Percentiles rank a stretch among this genome's conserved stretches.
Conservation (phyloP, 2,888 invertebrate genomes). For the Galerucella nymphaeae region DNA sequence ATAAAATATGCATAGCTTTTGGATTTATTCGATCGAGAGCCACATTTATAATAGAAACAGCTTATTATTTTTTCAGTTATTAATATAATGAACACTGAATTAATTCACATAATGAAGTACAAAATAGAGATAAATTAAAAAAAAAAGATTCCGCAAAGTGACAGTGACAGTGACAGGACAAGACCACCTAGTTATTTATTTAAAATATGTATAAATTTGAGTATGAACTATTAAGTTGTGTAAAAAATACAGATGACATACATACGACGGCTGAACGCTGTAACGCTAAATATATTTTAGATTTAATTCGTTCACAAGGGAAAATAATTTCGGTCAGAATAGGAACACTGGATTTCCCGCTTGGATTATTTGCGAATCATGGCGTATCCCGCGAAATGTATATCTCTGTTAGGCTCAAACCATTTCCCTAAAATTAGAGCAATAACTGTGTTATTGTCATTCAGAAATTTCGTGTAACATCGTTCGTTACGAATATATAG, state of each 20-base stretch:
- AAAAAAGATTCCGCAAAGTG: no score
- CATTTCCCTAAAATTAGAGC: constrained; percentile 33
- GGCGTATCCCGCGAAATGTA: constrained; percentile 32
- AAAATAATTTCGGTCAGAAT: constrained; percentile 31
- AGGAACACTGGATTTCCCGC: constrained; percentile 33
- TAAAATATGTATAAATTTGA: no score
- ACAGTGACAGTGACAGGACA: no score
- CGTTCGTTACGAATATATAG: constrained; percentile 25
- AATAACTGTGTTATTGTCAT: constrained; percentile 30
- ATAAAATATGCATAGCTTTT: constrained; percentile 24
- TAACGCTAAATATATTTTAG: constrained; percentile 20
- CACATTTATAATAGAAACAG: background rate
- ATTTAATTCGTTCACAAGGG: constrained; percentile 28
- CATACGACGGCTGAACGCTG: no score
- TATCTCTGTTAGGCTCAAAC: constrained; percentile 32
- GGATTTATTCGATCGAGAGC: constrained; percentile 23
- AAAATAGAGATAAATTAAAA: no score
- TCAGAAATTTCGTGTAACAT: constrained; percentile 32
- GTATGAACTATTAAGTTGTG: background rate
- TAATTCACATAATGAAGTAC: no score
- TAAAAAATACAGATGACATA: background rate
- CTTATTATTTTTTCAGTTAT: no score
- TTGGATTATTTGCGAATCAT: constrained; percentile 34
- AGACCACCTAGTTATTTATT: no score
- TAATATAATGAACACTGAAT: no score